Conservation (phyloP, 2,113 vertebrate genomes). For the Zapus hudsonius region DNA sequence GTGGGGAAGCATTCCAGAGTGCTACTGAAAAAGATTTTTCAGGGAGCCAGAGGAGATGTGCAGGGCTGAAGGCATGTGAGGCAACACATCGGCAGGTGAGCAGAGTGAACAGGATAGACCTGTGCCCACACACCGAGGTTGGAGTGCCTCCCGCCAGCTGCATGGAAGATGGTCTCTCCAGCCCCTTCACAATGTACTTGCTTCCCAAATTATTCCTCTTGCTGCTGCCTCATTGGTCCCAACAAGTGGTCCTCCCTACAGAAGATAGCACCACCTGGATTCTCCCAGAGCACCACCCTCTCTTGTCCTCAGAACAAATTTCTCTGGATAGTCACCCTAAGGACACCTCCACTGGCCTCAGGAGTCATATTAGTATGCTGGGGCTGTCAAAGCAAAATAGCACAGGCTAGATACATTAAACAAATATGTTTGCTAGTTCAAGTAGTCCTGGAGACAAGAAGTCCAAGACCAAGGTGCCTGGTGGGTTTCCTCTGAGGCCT, state of each 20-base stretch:
- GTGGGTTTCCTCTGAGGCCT: background rate
- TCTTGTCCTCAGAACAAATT: background rate
- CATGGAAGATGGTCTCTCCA: background rate
- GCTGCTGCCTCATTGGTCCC: background rate
- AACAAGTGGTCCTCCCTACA: background rate
- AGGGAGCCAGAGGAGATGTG: background rate
- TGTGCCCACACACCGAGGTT: too few relatives aligned
- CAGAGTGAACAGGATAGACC: background rate
- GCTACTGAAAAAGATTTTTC: too few relatives aligned
- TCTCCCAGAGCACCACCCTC: background rate
- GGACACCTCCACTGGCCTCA: background rate
- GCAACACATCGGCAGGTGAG: too few relatives aligned
- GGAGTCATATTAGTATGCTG: too few relatives aligned
- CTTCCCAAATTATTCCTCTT: background rate
- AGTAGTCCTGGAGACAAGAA: background rate
- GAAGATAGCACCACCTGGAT: background rate
- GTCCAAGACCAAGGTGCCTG: background rate
- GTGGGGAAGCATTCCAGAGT: fast-evolving
- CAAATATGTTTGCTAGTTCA: background rate
- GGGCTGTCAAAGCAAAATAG: too few relatives aligned
- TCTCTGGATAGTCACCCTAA: background rate
- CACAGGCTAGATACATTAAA: background rate
- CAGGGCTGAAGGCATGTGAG: fast-evolving
- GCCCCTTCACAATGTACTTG: background rate
- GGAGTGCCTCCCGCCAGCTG: background rate